Base-by-base conservation (phyloP, 2,113 vertebrate species). In the Saccopteryx leptura region DNA sequence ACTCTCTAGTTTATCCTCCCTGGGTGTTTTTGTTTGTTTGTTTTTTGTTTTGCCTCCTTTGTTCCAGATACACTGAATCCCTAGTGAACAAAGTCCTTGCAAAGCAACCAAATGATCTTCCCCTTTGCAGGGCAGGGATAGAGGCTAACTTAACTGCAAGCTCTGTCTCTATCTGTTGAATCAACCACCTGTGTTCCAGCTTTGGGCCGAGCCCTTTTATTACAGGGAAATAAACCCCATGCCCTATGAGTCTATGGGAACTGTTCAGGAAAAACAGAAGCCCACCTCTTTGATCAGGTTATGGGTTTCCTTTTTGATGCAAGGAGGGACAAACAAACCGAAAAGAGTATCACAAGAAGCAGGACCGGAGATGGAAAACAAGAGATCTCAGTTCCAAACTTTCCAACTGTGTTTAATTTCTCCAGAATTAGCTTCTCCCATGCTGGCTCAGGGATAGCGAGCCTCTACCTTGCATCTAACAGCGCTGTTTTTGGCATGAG, bases 161-260 rank as follows among this genome's bases (percentile, higher is more conserved):
- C 68, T 88, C 54, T 26, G 63, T 31, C 9, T 82, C 21, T 23
- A 1, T 28, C 31, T 63, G 14, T 19, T 7, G 3, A 7, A 9
- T 91, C 33, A 1, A 3, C 39, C 46, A 39, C 26, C 74, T 1
- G 6, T 4, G 5, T 5, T 23, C 31, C 60, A 39, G 28, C 46
- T 58, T 33, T 2, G 60, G 4, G 0, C 19, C 15, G 82, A 54
- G n/a, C 31, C 78, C 50, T 84, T 50, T 28, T 14, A 46, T 65
- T 21, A 21, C 0, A 2, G n/a, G 31, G 31, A 48, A 63, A 46
- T 26, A 24, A 76, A 14, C 18, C 28, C 71, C 11, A 5, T 6
- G 7, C 28, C 28, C 3, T 9, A 1, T 0, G 33, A 56, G 74
- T n/a, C 3, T 9, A 1, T 0, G 33, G 63, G 74, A 69, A 46